Evolutionary conservation across 2,888 invertebrate species (phyloP).

Genomic region (Dynastes grantii): DNA sequence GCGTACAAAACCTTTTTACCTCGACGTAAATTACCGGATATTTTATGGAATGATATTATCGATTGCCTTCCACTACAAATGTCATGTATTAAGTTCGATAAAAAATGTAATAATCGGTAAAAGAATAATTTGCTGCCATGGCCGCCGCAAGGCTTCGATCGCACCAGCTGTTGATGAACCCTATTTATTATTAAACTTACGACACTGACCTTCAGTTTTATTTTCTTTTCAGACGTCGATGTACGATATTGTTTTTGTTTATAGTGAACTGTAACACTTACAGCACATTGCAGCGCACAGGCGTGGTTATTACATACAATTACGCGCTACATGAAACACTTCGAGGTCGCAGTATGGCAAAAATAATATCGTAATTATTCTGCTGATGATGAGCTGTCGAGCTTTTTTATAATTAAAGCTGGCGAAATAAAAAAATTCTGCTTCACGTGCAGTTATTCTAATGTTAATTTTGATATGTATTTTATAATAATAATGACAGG

Average conservation of each 20-base stretch:
- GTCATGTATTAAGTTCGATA: slow-evolving; percentile 26
- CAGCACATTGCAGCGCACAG: not conserved
- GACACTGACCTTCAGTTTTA: slow-evolving; percentile 40
- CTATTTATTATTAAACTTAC: slow-evolving; percentile 42
- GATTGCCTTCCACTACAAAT: slow-evolving; percentile 14
- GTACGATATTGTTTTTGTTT: slow-evolving; percentile 21
- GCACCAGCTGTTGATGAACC: slow-evolving; percentile 36
- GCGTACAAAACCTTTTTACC: not conserved
- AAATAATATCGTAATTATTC: no score
- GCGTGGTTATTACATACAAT: not conserved
- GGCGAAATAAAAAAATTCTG: no score
- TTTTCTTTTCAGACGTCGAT: slow-evolving; percentile 27
- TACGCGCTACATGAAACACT: no score
- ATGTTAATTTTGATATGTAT: no score
- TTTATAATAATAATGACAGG: no score
- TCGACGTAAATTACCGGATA: not conserved
- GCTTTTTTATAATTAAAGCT: no score
- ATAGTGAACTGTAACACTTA: not conserved
- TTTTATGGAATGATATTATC: slow-evolving; percentile 2
- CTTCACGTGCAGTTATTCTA: no score
- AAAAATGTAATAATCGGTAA: slow-evolving; percentile 31
- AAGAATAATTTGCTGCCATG: slow-evolving; percentile 11
- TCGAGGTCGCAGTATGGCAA: no score
- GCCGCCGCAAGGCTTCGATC: slow-evolving; percentile 10
- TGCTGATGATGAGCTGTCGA: no score